Base-by-base conservation (phyloP, 2,113 vertebrate genomes). In the mouse (Mus musculus) region DNA sequence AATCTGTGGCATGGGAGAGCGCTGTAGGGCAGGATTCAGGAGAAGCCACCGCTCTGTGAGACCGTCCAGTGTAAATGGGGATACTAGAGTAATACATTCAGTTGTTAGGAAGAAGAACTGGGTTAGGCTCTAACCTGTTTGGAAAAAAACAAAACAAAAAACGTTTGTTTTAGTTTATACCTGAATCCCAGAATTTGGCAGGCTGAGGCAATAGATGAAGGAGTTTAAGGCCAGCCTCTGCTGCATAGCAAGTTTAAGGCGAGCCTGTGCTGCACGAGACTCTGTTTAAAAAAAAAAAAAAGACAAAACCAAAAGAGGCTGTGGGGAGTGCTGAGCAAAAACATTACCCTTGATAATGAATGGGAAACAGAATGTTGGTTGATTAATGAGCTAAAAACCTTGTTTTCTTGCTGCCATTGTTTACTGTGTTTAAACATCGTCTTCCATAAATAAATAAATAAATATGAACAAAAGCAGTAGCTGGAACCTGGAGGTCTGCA, bases 391-490 rank as follows among this genome's bases (percentile, higher is more conserved):
- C 10, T 63, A 90, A 92, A 90, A 71, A 2, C 52, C 94, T 80
- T 86, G 59, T 92, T 94, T 97, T 77, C 42, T 39, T 76, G n/a
- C 72, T 91, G 54, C 16, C n/a, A 73, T 91, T 91, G 20, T 88
- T 95, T 9, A 84, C 56, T 92, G 39, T 77, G 39, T 77, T 93
- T 93, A 78, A 94, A 90, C 36, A 26, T 36, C n/a, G 36, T 59
- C 36, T 61, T 82, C 54, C 11, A 59, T 59, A 82, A 39, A 82
- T 26, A 59, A 81, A 59, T 59, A 1, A 73, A 16, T 39, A 39
- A 59, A 59, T 81, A n/a, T n/a, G n/a, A 9, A 39, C 24, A 3
- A 42, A 82, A 61, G 20, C 24, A 61, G 16, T 42, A 17, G 22
- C 59, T 13, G 24, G 81, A 39, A 17, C n/a, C 56, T 9, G n/a